Evolutionary conservation across 2,113 vertebrate genomes (phyloP), one percentile per base, ranked within the genome.

Genomic region (Macrotus californicus): DNA sequence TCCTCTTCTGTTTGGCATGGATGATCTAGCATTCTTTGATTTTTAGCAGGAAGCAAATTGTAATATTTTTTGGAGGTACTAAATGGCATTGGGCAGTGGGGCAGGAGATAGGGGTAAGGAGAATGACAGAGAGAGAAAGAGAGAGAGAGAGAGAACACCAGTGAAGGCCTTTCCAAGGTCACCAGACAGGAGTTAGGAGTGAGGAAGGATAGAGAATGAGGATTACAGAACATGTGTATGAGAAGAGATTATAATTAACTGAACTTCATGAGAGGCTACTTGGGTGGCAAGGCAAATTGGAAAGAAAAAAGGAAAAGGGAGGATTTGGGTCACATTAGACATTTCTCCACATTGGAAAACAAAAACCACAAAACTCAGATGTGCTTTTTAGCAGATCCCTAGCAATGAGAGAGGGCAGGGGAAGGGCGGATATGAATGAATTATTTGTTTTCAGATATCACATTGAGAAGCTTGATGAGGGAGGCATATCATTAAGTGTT

Each of bases 41-140:
- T 95, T 80, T 31, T 91, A 93, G 15, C 29, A 95, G 86, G 73
- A 91, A 83, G 61, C 4, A 86, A 86, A 73, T 61, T 48, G 75
- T 6, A 43, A 5, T 76, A 22, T 59, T 26, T 64, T 69, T n/a
- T 36, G 26, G 26, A 79, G 29, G 5, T 76, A 21, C 79, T 75
- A 21, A 61, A 83, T 41, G 39, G 34, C 16, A 72, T 2, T 34
- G 48, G 14, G 22, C 34, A 66, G 11, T 64, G 29, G 36, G 46
- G 41, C 26, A 75, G 41, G 70, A 75, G 72, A 31, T 75, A 26
- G 16, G 72, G 43, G 61, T 2, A 15, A 56, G 46, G 66, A 10
- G 16, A 85, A 7, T n/a, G 41, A 15, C 21, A 29, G 59, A 61
- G 43, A 6, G 70, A 24, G 1, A 24, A 7, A 41, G 83, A 67